phyloP scores from a whole-genome alignment of 2,888 invertebrate species.

The Caenorhabditis sinica region DNA sequence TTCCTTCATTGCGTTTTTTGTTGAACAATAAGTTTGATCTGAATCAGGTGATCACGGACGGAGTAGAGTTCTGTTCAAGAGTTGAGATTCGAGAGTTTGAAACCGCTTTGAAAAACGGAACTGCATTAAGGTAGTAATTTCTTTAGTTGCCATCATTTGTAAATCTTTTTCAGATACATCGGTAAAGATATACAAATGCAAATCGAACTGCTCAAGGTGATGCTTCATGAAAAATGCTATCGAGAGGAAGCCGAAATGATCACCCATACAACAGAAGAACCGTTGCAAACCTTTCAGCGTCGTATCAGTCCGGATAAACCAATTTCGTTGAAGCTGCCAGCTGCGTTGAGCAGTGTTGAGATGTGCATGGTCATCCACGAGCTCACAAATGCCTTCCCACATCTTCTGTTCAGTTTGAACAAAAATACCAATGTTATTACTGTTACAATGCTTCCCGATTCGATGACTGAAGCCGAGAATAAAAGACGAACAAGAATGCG shows the following conservation, averaged over 20 bases:
- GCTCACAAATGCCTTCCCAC: slow-evolving; percentile 27
- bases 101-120: slow-evolving; percentile 17
- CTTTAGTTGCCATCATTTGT: neutral
- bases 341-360: slow-evolving; percentile 21
- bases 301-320: neutral
- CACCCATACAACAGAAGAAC: slow-evolving; percentile 24
- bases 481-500: neutral
- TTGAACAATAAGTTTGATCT: slow-evolving; percentile 41
- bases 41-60: slow-evolving; percentile 51
- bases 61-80: slow-evolving; percentile 54
- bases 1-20: slow-evolving; percentile 46
- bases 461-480: slow-evolving; percentile 2
- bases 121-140: neutral
- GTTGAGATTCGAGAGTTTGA: slow-evolving; percentile 25
- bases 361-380: slow-evolving; percentile 27
- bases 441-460: slow-evolving; percentile 13
- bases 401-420: slow-evolving; percentile 18
- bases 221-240: slow-evolving; percentile 54
- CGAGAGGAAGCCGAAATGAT: neutral
- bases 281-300: neutral
- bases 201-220: slow-evolving; percentile 46
- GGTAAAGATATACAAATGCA: slow-evolving; percentile 11
- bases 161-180: slow-evolving; percentile 22
- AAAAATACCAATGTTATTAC: neutral
- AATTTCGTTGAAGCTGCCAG: slow-evolving; percentile 13